Percentiles rank a stretch among this genome's conserved stretches.
These are phyloP conservation scores for Glaucomys volans DNA, from an alignment of 2,113 vertebrate species.

Conservation along the genomic window DNA sequence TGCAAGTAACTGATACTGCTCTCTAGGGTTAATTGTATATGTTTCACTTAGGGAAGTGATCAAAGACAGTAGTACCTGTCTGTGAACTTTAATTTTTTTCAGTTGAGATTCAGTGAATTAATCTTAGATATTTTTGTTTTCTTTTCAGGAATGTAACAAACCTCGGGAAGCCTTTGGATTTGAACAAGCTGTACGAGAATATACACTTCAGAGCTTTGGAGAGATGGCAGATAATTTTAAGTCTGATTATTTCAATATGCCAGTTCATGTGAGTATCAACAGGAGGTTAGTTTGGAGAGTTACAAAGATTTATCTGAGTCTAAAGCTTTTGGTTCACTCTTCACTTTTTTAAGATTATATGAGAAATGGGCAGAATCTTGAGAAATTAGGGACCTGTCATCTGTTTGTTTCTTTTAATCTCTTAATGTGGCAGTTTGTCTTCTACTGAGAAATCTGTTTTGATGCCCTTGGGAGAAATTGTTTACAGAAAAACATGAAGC, in stretches of 20 bases:
- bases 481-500: slow-evolving; percentile 6
- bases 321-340: slow-evolving; percentile 46
- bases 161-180: slow-evolving; percentile 98
- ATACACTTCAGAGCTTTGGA: slow-evolving; percentile 97
- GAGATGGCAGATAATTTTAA: slow-evolving; percentile 99
- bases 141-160: slow-evolving; percentile 96
- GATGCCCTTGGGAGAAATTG: background rate
- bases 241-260: slow-evolving; percentile 99
- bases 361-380: background rate
- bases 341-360: slow-evolving; percentile 52
- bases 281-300: background rate
- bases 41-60: slow-evolving; percentile 42
- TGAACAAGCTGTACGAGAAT: slow-evolving; percentile 97
- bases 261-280: slow-evolving; percentile 94
- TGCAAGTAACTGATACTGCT: slow-evolving; percentile 36
- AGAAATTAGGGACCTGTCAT: background rate
- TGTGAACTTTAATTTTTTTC: background rate
- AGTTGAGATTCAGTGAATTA: slow-evolving; percentile 53
- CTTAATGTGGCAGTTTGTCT: background rate
- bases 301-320: slow-evolving; percentile 17
- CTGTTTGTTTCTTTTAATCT: background rate
- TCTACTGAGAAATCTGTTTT: background rate
- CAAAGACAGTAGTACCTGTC: background rate
- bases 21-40: slow-evolving; percentile 50
- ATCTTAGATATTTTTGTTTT: slow-evolving; percentile 6